Conservation (phyloP, 2,888 invertebrate species). For the Pristionchus maxplancki region DNA sequence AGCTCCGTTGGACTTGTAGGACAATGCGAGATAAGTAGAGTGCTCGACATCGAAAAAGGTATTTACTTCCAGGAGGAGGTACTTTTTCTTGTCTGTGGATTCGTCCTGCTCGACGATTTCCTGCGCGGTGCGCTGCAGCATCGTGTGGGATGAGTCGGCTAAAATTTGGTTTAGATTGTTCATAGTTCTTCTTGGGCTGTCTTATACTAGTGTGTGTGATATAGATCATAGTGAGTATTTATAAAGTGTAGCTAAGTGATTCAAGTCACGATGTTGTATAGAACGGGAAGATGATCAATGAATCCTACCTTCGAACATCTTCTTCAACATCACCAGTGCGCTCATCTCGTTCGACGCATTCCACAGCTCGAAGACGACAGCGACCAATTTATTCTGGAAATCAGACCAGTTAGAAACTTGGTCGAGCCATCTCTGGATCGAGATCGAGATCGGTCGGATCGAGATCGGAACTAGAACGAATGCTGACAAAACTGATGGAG, state of each 20-base stretch:
- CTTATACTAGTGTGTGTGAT: too few species aligned
- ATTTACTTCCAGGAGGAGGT: not conserved
- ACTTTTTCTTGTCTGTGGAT: not conserved
- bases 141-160: not conserved
- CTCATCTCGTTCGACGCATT: not conserved
- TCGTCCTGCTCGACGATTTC: not conserved
- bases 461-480: too few species aligned
- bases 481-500: too few species aligned
- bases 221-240: too few species aligned
- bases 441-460: too few species aligned
- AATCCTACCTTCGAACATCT: conserved; percentile 29
- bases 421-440: too few species aligned
- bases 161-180: not conserved
- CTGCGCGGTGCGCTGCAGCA: not conserved
- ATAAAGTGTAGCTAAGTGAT: too few species aligned
- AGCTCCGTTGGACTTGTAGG: too few species aligned
- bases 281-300: too few species aligned
- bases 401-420: not conserved
- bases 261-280: too few species aligned
- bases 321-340: not conserved
- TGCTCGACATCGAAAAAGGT: not conserved
- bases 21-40: not conserved
- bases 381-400: not conserved
- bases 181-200: too few species aligned
- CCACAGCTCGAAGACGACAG: not conserved